These are phyloP conservation scores for Maniola jurtina DNA, from an alignment of 1,140 invertebrate species.

Conservation along the genomic window DNA sequence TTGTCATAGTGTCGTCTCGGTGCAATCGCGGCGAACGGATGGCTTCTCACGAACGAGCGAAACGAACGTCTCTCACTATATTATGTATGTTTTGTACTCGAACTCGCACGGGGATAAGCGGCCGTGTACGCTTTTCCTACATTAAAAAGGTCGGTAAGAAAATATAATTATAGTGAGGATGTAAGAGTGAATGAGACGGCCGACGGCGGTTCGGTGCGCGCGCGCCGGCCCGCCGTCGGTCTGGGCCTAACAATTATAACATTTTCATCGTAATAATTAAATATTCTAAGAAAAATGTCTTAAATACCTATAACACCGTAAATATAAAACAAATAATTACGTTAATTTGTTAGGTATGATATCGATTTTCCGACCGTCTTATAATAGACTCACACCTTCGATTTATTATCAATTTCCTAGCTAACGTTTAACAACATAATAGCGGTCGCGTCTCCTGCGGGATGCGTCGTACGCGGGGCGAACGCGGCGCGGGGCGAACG, in stretches of 20 bases:
- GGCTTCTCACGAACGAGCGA: slow-evolving; percentile 77
- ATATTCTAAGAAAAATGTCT: slow-evolving; percentile 79
- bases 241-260: slow-evolving; percentile 74
- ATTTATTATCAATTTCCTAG: slow-evolving; percentile 79
- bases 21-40: slow-evolving; percentile 76
- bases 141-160: slow-evolving; percentile 77
- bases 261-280: slow-evolving; percentile 77
- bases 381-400: slow-evolving; percentile 72
- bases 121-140: slow-evolving; percentile 76
- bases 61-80: slow-evolving; percentile 72
- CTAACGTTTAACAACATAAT: slow-evolving; percentile 77
- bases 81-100: slow-evolving; percentile 70
- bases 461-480: slow-evolving; percentile 46
- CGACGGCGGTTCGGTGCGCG: slow-evolving; percentile 58
- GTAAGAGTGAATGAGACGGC: slow-evolving; percentile 72
- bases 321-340: slow-evolving; percentile 79
- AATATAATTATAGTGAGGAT: slow-evolving; percentile 78
- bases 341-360: slow-evolving; percentile 79
- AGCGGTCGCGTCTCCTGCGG: slow-evolving; percentile 70
- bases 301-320: slow-evolving; percentile 78
- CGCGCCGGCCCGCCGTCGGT: slow-evolving; percentile 62
- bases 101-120: slow-evolving; percentile 74
- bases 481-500: slow-evolving; percentile 23
- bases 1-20: slow-evolving; percentile 67
- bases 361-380: slow-evolving; percentile 75